These are phyloP conservation scores for Diadumene lineata DNA, from an alignment of 92 coral and sea anemone genomes.

Conservation along the genomic window DNA sequence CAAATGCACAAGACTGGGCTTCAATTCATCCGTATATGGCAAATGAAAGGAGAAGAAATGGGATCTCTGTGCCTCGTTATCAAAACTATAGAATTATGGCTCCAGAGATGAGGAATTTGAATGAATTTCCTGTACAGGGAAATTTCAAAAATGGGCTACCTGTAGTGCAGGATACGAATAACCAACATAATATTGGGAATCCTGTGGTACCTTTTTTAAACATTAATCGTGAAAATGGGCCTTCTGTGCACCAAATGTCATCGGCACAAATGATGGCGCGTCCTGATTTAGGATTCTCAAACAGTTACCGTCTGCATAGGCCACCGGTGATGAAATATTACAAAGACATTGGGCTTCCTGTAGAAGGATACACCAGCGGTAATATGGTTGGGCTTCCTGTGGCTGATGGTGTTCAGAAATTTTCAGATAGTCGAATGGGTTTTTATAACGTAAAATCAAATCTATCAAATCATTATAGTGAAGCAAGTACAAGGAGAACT, in stretches of 20 bases:
- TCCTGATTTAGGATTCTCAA: background rate
- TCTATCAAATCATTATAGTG: background rate
- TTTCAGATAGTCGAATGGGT: background rate
- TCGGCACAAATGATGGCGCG: background rate
- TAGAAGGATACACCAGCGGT: background rate
- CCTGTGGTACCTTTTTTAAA: background rate
- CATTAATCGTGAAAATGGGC: background rate
- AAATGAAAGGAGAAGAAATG: background rate
- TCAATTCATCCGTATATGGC: background rate
- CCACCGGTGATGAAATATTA: background rate
- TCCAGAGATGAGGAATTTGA: background rate
- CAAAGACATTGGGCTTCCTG: background rate
- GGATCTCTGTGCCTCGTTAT: background rate
- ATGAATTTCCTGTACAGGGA: background rate
- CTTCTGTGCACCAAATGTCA: background rate
- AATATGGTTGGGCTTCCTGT: background rate
- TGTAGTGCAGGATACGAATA: too few relatives aligned
- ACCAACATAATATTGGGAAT: too few relatives aligned
- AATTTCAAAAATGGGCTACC: too few relatives aligned
- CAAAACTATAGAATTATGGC: background rate
- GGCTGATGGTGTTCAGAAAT: background rate
- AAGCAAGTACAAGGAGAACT: background rate
- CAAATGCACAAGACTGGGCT: background rate
- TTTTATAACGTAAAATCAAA: background rate
- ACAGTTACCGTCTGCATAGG: background rate